phyloP scores from a whole-genome alignment of 2,113 vertebrate genomes.

The Vidua chalybeata region DNA sequence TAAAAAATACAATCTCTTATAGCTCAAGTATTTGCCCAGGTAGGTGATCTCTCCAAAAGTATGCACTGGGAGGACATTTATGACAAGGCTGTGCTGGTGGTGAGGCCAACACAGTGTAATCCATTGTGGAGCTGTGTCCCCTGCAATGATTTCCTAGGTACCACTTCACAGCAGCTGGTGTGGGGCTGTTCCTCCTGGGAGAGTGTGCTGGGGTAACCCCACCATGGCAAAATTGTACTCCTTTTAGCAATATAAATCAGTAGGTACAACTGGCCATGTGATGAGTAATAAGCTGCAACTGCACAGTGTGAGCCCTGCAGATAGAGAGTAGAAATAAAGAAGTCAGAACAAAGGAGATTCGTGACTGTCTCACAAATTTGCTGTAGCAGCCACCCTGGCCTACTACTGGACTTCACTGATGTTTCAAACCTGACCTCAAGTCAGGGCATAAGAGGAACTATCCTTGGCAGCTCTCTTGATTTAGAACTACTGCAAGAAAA shows the following conservation, averaged over 20 bases:
- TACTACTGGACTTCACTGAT: neutral
- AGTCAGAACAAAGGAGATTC: neutral
- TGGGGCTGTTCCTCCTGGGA: neutral
- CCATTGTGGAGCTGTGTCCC: neutral
- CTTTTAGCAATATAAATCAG: neutral
- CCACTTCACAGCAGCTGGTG: fast-evolving
- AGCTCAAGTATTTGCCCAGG: neutral
- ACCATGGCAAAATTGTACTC: neutral
- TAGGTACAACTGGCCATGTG: neutral
- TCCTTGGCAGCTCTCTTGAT: neutral
- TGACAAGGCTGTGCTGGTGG: neutral
- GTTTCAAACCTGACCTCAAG: neutral
- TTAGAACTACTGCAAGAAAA: neutral
- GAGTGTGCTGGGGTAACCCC: neutral
- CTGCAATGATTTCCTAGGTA: neutral
- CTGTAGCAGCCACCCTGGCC: neutral
- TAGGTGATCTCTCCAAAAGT: neutral
- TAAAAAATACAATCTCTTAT: neutral
- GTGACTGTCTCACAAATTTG: neutral
- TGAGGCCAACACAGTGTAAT: neutral
- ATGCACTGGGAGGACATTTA: neutral
- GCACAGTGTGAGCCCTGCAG: neutral
- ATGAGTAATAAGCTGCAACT: neutral
- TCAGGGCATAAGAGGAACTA: neutral
- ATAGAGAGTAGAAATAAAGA: neutral